A percentile compares a stretch with the other conserved stretches of the same genome.
phyloP scores from a whole-genome alignment of 2,888 invertebrate genomes.

The Salpingus planirostris region DNA sequence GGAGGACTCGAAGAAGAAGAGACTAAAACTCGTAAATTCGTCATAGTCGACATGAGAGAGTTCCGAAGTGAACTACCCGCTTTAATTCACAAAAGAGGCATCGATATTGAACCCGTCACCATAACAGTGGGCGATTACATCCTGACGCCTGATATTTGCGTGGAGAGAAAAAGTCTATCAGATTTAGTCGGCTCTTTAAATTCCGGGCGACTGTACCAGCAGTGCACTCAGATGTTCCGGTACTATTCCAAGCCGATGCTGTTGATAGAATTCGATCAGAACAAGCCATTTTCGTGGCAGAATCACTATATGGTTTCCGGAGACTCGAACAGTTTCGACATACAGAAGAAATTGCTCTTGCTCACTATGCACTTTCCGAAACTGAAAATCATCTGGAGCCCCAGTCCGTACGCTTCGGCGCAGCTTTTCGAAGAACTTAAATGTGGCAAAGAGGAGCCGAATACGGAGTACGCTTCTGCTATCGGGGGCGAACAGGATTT shows the following conservation, averaged over 20 bases:
- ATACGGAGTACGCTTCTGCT: slow-evolving; percentile 59
- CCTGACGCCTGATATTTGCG: slow-evolving; percentile 90
- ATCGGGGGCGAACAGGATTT: slow-evolving; percentile 57
- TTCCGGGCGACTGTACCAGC: slow-evolving; percentile 90
- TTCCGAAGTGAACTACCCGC: slow-evolving; percentile 95
- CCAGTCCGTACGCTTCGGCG: slow-evolving; percentile 91
- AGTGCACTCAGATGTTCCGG: slow-evolving; percentile 89
- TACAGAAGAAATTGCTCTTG: slow-evolving; percentile 79
- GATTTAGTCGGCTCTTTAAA: slow-evolving; percentile 94
- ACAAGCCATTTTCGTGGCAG: slow-evolving; percentile 84
- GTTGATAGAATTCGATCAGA: slow-evolving; percentile 93
- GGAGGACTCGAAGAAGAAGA: slow-evolving; percentile 44
- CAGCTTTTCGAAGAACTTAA: slow-evolving; percentile 94
- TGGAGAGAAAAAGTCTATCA: slow-evolving; percentile 93
- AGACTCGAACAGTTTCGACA: slow-evolving; percentile 65
- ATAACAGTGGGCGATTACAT: slow-evolving; percentile 94
- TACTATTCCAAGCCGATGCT: slow-evolving; percentile 82
- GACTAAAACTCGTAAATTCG: slow-evolving; percentile 27
- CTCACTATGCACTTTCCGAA: slow-evolving; percentile 94
- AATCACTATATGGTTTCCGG: slow-evolving; percentile 72
- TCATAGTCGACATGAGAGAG: slow-evolving; percentile 96
- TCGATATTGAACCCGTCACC: slow-evolving; percentile 86
- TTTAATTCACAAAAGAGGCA: slow-evolving; percentile 83
- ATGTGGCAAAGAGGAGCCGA: slow-evolving; percentile 77
- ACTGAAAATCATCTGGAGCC: slow-evolving; percentile 91